Evolutionary conservation across 1,140 invertebrate species (phyloP).

Genomic region (Rhopalosiphum maidis): DNA sequence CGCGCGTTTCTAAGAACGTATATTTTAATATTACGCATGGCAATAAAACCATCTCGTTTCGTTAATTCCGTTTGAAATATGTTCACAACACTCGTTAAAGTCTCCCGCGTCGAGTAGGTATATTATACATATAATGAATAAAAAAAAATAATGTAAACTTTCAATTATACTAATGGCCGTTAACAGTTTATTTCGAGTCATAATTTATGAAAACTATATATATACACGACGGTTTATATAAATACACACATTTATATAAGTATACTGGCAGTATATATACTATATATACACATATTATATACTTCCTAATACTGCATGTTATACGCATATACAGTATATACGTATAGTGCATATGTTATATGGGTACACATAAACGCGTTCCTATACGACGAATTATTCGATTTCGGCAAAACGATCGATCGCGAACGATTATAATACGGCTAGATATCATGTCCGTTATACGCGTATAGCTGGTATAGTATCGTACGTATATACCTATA

Average conservation of each 20-base stretch:
- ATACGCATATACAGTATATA: too few species aligned
- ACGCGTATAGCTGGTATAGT: not conserved
- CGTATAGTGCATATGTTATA: not conserved
- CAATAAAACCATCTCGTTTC: slow-evolving; percentile 43
- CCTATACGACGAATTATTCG: not conserved
- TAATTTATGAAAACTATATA: slow-evolving; percentile 29
- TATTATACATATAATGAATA: not conserved
- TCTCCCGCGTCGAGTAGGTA: slow-evolving; percentile 36
- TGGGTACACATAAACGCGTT: not conserved
- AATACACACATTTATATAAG: not conserved
- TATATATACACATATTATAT: not conserved
- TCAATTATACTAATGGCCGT: slow-evolving; percentile 45
- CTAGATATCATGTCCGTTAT: not conserved
- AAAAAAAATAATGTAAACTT: slow-evolving; percentile 21
- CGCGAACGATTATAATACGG: not conserved
- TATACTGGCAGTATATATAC: not conserved
- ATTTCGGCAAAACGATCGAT: not conserved
- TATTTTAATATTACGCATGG: slow-evolving; percentile 18
- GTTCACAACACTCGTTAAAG: slow-evolving; percentile 37
- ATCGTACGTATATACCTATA: not conserved
- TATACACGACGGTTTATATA: not conserved
- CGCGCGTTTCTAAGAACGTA: not conserved
- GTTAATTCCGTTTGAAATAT: slow-evolving; percentile 45
- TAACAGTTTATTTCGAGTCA: slow-evolving; percentile 33
- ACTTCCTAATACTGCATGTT: not conserved